Evolutionary conservation across 2,113 vertebrate species (phyloP), one percentile per base, ranked within the genome.

Genomic region (Anoplopoma fimbria): DNA sequence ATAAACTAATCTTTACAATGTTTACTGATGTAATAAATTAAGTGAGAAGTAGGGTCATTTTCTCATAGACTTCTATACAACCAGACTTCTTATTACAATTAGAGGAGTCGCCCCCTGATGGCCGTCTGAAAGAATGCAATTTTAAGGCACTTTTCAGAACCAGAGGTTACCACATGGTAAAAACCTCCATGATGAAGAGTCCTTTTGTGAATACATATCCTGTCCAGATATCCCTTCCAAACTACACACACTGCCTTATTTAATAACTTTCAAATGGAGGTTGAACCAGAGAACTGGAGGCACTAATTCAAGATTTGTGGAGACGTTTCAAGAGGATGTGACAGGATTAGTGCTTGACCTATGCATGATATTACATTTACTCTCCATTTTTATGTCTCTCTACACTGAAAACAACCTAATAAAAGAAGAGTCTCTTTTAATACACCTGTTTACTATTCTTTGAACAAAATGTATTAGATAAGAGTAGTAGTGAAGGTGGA

Each of bases 381-480:
- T 47, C 33, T 57, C 42, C 19, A 38, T 49, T 36, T 25, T n/a
- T 40, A 17, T 34, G 23, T 57, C 15, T 65, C 23, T 63, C 67
- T 6, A 27, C 8, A 12, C 40, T 80, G 69, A 70, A 83, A 79
- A 64, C 29, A 47, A 65, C 17, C 62, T 42, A 47, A 80, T 79
- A 63, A 42, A 72, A 75, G 42, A 57, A 25, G 53, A 25, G 15
- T 73, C 62, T 49, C 61, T 45, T n/a, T 57, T 69, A 31, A 82
- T 73, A 61, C 63, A 36, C 19, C 31, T 89, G 40, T 83, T 85
- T 81, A 68, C 61, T 73, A 33, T 47, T 17, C 62, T 69, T 75
- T 83, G 42, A 79, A 60, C 21, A 34, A 70, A 60, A 61, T 53
- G 51, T 69, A 88, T 75, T 88, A 82, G 87, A 77, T 57, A 51